Conservation (phyloP, 2,888 invertebrate species). For the Monopis laevigella region DNA sequence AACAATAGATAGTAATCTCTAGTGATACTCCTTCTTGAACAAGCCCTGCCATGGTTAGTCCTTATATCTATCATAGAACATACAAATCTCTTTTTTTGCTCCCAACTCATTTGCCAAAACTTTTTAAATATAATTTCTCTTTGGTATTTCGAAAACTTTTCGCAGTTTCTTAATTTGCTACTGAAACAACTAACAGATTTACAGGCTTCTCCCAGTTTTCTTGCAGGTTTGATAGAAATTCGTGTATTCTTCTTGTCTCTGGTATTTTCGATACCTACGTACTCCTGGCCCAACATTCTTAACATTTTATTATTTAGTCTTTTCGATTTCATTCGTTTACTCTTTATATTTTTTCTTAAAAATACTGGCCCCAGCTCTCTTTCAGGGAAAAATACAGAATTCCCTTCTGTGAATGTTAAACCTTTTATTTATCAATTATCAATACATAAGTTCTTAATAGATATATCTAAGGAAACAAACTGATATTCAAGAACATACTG, state of each 20-base stretch:
- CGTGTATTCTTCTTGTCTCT: not conserved
- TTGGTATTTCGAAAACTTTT: not conserved
- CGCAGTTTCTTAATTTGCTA: not conserved
- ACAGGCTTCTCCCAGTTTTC: not conserved
- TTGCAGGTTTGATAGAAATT: not conserved
- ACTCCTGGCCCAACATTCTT: not conserved
- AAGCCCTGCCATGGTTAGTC: not conserved
- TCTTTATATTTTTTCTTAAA: not conserved
- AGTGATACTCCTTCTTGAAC: not conserved
- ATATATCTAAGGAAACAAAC: too few relatives aligned
- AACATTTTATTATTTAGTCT: not conserved
- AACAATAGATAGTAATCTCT: not conserved
- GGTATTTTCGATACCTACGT: not conserved
- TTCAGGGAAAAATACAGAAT: not conserved
- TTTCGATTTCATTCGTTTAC: not conserved
- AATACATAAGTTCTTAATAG: too few relatives aligned
- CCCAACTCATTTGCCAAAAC: not conserved
- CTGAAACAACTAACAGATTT: not conserved
- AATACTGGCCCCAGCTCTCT: not conserved
- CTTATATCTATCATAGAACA: not conserved
- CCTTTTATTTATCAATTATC: too few relatives aligned
- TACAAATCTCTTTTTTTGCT: not conserved
- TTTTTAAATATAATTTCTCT: not conserved
- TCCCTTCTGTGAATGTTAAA: not conserved
- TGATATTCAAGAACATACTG: too few relatives aligned